Base-by-base conservation (phyloP, 2,797 vertebrate species). In the Dipus sagitta region DNA sequence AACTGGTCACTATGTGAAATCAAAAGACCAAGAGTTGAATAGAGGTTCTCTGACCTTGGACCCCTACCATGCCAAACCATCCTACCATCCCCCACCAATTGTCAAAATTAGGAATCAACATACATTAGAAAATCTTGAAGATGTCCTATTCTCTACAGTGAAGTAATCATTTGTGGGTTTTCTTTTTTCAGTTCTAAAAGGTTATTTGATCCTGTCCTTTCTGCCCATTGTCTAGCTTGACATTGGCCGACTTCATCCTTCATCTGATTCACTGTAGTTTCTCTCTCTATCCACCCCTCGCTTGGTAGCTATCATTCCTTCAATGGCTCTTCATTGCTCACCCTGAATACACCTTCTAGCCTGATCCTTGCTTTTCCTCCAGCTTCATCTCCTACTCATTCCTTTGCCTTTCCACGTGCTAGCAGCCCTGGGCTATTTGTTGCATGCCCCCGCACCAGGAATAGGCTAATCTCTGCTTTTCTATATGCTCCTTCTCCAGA, bases 161-260 rank as follows among this genome's bases (percentile, higher is more conserved):
- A 74, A 81, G 42, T 15, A 74, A 84, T 32, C n/a, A 13, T 0
- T 2, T 32, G 47, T 47, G 38, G 38, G 38, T 38, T 38, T n/a
- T n/a, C n/a, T 20, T 12, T 28, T 62, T 47, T 52, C 28, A 58
- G 14, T 42, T 26, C n/a, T 34, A n/a, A 89, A 86, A 17, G 34
- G 62, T 28, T 64, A 86, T 75, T 83, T 91, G 47, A 81, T 65
- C 84, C 60, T 78, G 58, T 93, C 34, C 10, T 84, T 78, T 13
- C 52, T 28, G 62, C 82, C 72, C 13, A 64, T 80, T 80, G 52
- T 47, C 42, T 54, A 47, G 21, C 42, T 79, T 34, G 64, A 54
- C 75, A 28, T 54, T 68, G 68, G 3, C 42, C 23, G 58, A 26
- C 58, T 14, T 28, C 6, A 32, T 21, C 18, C 58, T 23, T 34